Evolutionary conservation across 1,140 invertebrate genomes (phyloP).

Genomic region (Aphidius ervi): DNA sequence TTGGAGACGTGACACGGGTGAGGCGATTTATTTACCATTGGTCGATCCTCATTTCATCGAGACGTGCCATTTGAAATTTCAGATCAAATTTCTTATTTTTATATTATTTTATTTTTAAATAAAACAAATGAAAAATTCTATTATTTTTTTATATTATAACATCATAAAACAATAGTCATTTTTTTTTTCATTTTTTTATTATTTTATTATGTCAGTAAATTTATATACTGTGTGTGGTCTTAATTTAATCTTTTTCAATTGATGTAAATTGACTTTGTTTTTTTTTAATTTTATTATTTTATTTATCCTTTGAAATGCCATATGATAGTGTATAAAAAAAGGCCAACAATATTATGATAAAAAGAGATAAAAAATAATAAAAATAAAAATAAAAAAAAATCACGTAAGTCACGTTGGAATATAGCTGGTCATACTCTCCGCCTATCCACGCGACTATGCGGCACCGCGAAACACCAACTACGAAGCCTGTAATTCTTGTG

Average conservation of each 20-base stretch:
- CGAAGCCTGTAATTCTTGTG: constrained; percentile 45
- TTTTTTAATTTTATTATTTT: no score
- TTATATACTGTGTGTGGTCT: no score
- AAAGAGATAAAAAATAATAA: constrained; percentile 4
- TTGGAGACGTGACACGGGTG: constrained; percentile 50
- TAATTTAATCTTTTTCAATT: no score
- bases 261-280: no score
- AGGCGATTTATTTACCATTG: constrained; percentile 55
- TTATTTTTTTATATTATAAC: neutral
- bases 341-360: neutral
- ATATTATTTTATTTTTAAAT: neutral
- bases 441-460: constrained; percentile 47
- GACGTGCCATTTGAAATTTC: constrained; percentile 39
- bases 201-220: no score
- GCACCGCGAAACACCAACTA: constrained; percentile 32
- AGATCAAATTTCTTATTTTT: constrained; percentile 15
- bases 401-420: constrained; percentile 24
- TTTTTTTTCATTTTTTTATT: neutral
- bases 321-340: no score
- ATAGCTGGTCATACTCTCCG: constrained; percentile 32
- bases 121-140: neutral
- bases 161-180: neutral
- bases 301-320: no score
- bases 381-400: constrained; percentile 7
- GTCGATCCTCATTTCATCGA: constrained; percentile 50